phyloP scores from a whole-genome alignment of 2,888 invertebrate species.

The Lagria hirta region DNA sequence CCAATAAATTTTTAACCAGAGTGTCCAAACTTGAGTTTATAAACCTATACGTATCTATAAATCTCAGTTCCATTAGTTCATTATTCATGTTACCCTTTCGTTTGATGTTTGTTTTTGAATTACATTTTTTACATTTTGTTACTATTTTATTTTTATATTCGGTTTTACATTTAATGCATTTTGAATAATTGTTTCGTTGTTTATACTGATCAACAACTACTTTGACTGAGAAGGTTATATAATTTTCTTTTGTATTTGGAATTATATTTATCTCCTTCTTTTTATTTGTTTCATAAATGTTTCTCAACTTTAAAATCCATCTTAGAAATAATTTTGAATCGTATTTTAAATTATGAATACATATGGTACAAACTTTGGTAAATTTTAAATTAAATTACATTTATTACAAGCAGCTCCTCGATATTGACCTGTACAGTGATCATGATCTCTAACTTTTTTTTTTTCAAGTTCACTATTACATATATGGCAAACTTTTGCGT shows the following conservation, averaged over 20 bases:
- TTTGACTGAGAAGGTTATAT: conserved; percentile 11
- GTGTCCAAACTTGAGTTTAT: conserved; percentile 7
- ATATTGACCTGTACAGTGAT: conserved; percentile 13
- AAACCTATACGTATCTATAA: conserved; percentile 7
- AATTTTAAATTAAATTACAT: conserved; percentile 15
- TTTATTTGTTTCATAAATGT: conserved; percentile 10
- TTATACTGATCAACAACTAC: conserved; percentile 12
- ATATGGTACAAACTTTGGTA: conserved; percentile 13
- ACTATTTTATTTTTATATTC: conserved; percentile 11
- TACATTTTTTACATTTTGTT: conserved; percentile 12
- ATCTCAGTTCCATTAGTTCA: conserved; percentile 9
- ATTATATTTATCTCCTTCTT: conserved; percentile 11
- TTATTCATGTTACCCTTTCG: conserved; percentile 12
- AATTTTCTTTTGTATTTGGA: conserved; percentile 13
- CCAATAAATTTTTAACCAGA: conserved; percentile 8
- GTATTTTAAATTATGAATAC: conserved; percentile 16
- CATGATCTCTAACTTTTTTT: conserved; percentile 12
- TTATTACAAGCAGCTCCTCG: conserved; percentile 16
- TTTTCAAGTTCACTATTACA: conserved; percentile 13
- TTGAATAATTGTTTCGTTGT: conserved; percentile 11
- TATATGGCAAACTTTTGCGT: no score
- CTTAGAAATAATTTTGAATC: conserved; percentile 11
- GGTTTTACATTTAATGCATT: conserved; percentile 13
- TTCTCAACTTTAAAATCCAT: conserved; percentile 13
- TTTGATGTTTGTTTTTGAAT: conserved; percentile 11